Evolutionary conservation across 2,888 invertebrate species (phyloP).

Genomic region (Lasioglossum morio): DNA sequence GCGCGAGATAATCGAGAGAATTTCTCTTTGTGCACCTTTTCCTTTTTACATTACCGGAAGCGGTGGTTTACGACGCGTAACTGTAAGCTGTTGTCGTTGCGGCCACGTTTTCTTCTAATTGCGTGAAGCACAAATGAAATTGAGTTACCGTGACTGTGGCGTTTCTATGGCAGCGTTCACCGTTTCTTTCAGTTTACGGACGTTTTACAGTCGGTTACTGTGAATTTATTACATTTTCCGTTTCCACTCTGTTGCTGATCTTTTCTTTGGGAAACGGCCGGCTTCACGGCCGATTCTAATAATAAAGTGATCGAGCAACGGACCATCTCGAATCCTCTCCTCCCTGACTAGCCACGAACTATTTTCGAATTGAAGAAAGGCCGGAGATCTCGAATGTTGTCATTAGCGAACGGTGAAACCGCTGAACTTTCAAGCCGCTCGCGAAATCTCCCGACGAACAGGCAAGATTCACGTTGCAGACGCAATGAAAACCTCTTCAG

Average conservation of each 20-base stretch:
- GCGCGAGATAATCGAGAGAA: conserved; percentile 36
- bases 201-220: not conserved
- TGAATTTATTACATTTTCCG: not conserved
- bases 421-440: conserved; percentile 48
- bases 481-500: conserved; percentile 77
- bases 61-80: conserved; percentile 23
- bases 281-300: not conserved
- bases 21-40: not conserved
- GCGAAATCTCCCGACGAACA: conserved; percentile 39
- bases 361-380: not conserved
- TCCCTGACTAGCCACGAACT: not conserved
- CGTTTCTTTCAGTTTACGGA: not conserved
- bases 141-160: not conserved
- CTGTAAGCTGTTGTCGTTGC: not conserved
- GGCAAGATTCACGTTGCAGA: conserved; percentile 58
- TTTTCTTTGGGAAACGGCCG: not conserved
- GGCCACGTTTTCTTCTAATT: conserved; percentile 15
- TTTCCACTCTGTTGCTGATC: not conserved
- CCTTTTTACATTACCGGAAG: conserved; percentile 17
- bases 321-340: not conserved
- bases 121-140: conserved; percentile 35
- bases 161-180: not conserved
- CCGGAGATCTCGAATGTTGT: conserved; percentile 39
- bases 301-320: not conserved
- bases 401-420: conserved; percentile 53